phyloP scores from a whole-genome alignment of 2,888 invertebrate genomes.

The Lithophane socia region DNA sequence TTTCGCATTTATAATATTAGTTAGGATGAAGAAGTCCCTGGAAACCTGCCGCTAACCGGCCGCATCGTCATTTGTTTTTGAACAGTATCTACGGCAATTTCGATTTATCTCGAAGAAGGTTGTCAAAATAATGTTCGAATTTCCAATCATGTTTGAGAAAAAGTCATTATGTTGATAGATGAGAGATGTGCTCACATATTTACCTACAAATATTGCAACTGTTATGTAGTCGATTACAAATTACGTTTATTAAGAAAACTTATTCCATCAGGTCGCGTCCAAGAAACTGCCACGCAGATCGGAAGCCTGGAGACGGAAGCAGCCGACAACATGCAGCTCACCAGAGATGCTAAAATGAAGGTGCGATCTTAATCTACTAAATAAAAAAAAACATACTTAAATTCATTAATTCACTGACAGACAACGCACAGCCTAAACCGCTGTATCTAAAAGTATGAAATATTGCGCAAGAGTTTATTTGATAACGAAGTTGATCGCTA shows the following conservation, averaged over 20 bases:
- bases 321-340: constrained; percentile 92
- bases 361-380: constrained; percentile 72
- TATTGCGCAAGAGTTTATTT: neutral
- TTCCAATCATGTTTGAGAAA: too few relatives aligned
- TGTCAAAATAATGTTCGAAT: too few relatives aligned
- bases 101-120: too few relatives aligned
- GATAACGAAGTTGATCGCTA: neutral
- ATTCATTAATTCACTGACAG: neutral
- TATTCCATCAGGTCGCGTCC: constrained; percentile 92
- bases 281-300: constrained; percentile 93
- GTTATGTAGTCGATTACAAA: neutral
- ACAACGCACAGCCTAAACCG: neutral
- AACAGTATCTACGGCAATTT: too few relatives aligned
- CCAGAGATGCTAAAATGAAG: constrained; percentile 94
- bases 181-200: neutral
- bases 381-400: neutral
- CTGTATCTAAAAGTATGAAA: neutral
- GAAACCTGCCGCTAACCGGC: too few relatives aligned
- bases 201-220: neutral
- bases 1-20: too few relatives aligned
- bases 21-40: neutral
- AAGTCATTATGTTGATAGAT: neutral
- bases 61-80: too few relatives aligned
- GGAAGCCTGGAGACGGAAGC: constrained; percentile 92
- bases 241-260: neutral